Evolutionary conservation across 2,888 invertebrate species (phyloP).

Genomic region (Sphaeridia pumilis): DNA sequence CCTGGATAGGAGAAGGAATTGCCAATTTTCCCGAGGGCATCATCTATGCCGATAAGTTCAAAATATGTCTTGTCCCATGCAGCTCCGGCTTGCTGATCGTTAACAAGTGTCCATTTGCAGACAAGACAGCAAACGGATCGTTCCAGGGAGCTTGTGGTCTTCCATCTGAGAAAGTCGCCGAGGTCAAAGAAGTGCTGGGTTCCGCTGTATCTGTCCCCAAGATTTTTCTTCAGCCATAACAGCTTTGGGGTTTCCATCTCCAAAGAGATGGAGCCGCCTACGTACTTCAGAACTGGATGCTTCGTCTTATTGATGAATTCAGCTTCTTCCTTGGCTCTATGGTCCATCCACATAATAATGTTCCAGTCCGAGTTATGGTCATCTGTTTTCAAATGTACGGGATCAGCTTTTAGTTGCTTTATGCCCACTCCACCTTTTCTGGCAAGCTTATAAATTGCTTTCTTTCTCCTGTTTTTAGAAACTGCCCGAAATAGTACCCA

Average conservation of each 20-base stretch:
- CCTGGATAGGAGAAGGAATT: constrained; percentile 23
- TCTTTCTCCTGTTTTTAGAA: too few relatives aligned
- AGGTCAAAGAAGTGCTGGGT: constrained; percentile 74
- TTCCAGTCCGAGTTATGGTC: constrained; percentile 55
- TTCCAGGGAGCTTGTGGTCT: constrained; percentile 54
- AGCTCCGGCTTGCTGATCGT: constrained; percentile 46
- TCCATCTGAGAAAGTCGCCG: constrained; percentile 88
- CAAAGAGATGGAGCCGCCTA: constrained; percentile 84
- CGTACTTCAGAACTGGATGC: constrained; percentile 66
- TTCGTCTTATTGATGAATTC: constrained; percentile 61
- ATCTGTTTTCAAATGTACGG: not conserved
- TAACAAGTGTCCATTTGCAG: constrained; percentile 88
- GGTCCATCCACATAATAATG: constrained; percentile 87
- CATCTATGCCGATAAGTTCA: constrained; percentile 57
- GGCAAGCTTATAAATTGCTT: not conserved
- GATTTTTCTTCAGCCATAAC: constrained; percentile 74
- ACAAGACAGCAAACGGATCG: constrained; percentile 75
- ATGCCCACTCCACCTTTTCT: not conserved
- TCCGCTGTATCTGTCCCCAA: constrained; percentile 47
- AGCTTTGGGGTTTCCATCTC: constrained; percentile 96
- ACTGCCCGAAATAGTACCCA: too few relatives aligned
- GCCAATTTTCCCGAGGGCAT: constrained; percentile 42
- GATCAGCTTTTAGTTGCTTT: not conserved
- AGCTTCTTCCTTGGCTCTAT: constrained; percentile 69
- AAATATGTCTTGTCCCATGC: constrained; percentile 65